These are phyloP conservation scores for Lasioglossum albipes DNA, from an alignment of 1,140 invertebrate genomes.

Conservation along the genomic window DNA sequence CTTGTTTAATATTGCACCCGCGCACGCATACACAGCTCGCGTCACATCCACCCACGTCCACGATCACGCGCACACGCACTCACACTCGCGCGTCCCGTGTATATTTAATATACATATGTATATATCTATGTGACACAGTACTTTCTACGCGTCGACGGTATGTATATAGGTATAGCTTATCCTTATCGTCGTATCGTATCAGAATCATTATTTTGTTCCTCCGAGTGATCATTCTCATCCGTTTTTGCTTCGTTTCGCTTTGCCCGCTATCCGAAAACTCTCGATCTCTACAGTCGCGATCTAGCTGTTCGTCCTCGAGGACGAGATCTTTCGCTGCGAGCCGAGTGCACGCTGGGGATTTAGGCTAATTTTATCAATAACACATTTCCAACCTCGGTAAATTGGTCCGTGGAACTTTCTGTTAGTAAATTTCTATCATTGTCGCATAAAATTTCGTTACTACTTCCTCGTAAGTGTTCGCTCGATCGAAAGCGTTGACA, in stretches of 20 bases:
- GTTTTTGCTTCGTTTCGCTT: slow-evolving; percentile 32
- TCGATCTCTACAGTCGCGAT: slow-evolving; percentile 5
- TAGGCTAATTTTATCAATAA: too few relatives aligned
- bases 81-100: slow-evolving; percentile 16
- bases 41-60: slow-evolving; percentile 19
- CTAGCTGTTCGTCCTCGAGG: neutral
- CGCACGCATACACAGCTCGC: slow-evolving; percentile 7
- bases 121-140: slow-evolving; percentile 46
- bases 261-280: slow-evolving; percentile 14
- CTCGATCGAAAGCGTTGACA: too few relatives aligned
- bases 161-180: slow-evolving; percentile 59
- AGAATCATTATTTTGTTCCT: slow-evolving; percentile 58
- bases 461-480: too few relatives aligned
- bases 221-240: slow-evolving; percentile 33
- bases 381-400: too few relatives aligned
- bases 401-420: too few relatives aligned
- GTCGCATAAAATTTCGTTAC: too few relatives aligned
- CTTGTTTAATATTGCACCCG: slow-evolving; percentile 50
- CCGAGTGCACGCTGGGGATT: neutral
- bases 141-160: slow-evolving; percentile 62
- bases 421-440: too few relatives aligned
- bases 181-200: slow-evolving; percentile 55
- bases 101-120: slow-evolving; percentile 15
- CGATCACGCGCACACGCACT: slow-evolving; percentile 28
- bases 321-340: neutral